These are phyloP conservation scores for Macaria liturata DNA, from an alignment of 2,888 invertebrate species.

Conservation along the genomic window DNA sequence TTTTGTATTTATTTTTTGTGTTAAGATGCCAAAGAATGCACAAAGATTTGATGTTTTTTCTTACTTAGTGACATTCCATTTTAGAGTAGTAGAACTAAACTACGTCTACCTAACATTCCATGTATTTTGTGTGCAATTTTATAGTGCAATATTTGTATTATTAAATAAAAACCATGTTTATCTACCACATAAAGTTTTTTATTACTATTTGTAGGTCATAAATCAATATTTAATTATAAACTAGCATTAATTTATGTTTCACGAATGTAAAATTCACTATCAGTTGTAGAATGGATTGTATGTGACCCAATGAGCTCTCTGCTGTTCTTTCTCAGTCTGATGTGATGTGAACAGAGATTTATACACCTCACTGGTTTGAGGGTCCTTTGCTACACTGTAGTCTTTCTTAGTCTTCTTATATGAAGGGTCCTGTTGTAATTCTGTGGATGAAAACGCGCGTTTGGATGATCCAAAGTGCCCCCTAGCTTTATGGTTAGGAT, in stretches of 20 bases:
- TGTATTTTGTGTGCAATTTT: conserved; percentile 47
- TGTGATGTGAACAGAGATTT: conserved; percentile 98
- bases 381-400: conserved; percentile 95
- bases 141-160: conserved; percentile 54
- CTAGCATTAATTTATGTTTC: too few relatives aligned
- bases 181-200: background rate
- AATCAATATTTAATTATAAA: too few relatives aligned
- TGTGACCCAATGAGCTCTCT: conserved; percentile 98
- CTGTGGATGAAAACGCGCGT: conserved; percentile 59
- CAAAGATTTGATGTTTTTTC: conserved; percentile 40
- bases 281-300: conserved; percentile 96
- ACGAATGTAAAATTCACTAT: conserved; percentile 54
- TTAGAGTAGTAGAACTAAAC: background rate
- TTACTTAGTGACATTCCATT: conserved; percentile 30
- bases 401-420: conserved; percentile 90
- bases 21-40: conserved; percentile 44
- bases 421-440: conserved; percentile 84
- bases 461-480: conserved; percentile 76
- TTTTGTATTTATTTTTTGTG: conserved; percentile 5
- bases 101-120: conserved; percentile 15
- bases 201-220: background rate
- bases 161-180: conserved; percentile 27
- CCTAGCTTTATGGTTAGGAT: conserved; percentile 67
- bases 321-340: conserved; percentile 92
- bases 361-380: conserved; percentile 94